Percentiles rank a stretch among this genome's conserved stretches.
These are phyloP conservation scores for Luperina testacea DNA, from an alignment of 2,888 invertebrate genomes.

Conservation along the genomic window DNA sequence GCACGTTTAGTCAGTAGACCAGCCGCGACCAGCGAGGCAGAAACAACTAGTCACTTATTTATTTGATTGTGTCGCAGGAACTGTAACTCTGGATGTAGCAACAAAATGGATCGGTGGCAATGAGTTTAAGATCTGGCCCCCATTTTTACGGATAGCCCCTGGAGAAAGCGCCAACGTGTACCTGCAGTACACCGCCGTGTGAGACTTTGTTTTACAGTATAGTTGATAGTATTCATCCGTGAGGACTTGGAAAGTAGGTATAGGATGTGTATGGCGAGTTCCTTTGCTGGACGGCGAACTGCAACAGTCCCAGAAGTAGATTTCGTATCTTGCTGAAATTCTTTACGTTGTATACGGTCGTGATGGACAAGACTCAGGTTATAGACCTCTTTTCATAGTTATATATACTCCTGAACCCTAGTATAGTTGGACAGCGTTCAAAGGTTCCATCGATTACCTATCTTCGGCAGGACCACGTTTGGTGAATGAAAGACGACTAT, in stretches of 20 bases:
- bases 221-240: background rate
- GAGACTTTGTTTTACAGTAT: conserved; percentile 6
- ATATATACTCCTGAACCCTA: background rate
- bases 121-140: conserved; percentile 75
- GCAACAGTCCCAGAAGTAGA: background rate
- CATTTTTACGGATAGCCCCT: conserved; percentile 69
- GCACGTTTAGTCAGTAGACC: background rate
- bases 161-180: conserved; percentile 69
- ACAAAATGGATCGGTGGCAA: conserved; percentile 70
- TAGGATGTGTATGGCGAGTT: background rate
- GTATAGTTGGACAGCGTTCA: background rate
- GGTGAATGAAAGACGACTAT: background rate
- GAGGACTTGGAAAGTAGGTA: background rate
- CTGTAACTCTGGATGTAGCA: conserved; percentile 68
- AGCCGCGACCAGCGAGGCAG: background rate
- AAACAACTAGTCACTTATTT: background rate
- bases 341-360: background rate
- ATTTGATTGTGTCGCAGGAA: conserved; percentile 61
- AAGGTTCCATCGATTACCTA: background rate
- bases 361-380: too few relatives aligned
- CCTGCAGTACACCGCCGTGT: conserved; percentile 79
- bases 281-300: background rate
- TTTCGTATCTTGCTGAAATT: background rate
- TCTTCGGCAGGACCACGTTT: background rate
- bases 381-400: background rate